These are phyloP conservation scores for Trichonephila clavata DNA, from an alignment of 1,140 invertebrate species.

Conservation along the genomic window DNA sequence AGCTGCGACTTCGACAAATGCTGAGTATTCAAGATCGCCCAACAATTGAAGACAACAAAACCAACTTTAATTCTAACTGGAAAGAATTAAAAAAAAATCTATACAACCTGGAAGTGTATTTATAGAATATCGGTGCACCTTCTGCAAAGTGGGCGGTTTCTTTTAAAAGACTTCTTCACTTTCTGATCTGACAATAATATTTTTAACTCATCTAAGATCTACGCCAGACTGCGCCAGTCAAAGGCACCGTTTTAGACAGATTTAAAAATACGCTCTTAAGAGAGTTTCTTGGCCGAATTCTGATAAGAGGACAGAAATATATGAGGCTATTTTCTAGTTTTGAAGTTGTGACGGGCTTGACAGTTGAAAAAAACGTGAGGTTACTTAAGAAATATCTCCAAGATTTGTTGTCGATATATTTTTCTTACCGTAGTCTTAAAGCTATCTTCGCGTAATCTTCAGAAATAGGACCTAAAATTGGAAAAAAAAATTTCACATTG, in stretches of 20 bases:
- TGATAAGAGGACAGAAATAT: constrained; percentile 66
- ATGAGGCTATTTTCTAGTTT: constrained; percentile 53
- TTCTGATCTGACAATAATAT: constrained; percentile 64
- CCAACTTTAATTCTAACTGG: neutral
- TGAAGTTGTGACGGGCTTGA: constrained; percentile 37
- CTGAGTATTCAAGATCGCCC: neutral
- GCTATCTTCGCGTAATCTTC: too few relatives aligned
- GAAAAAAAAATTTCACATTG: too few relatives aligned
- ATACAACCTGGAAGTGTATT: constrained; percentile 21
- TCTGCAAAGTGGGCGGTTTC: constrained; percentile 52
- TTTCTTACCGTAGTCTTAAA: too few relatives aligned
- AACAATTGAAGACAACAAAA: neutral
- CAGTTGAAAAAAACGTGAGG: neutral
- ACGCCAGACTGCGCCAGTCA: constrained; percentile 49
- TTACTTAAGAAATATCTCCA: neutral
- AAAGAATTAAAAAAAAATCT: neutral
- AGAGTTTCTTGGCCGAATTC: constrained; percentile 62
- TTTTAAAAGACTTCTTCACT: constrained; percentile 49
- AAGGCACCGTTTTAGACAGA: constrained; percentile 41
- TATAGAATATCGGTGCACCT: constrained; percentile 15
- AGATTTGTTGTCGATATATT: neutral
- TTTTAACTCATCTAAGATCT: constrained; percentile 63
- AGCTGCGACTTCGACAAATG: neutral
- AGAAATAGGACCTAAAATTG: too few relatives aligned
- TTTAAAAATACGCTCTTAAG: constrained; percentile 58